These are phyloP conservation scores for Pyrocephalus nanus DNA, from an alignment of 2,797 vertebrate species.

Conservation along the genomic window DNA sequence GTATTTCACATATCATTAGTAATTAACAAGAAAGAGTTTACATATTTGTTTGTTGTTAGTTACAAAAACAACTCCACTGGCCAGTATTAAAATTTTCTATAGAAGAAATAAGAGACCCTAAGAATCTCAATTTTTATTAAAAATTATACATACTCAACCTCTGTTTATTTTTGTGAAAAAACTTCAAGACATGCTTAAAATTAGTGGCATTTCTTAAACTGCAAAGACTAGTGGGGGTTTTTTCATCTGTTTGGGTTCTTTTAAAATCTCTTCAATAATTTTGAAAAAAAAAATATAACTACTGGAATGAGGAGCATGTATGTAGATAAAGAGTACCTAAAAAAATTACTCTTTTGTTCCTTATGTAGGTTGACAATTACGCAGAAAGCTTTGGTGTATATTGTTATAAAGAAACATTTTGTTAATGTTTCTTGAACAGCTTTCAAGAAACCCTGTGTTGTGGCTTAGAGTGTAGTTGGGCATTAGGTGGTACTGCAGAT, in stretches of 20 bases:
- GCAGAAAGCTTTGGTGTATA: background rate
- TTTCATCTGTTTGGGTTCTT: fast-evolving
- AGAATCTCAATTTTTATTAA: background rate
- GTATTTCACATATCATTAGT: background rate
- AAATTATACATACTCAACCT: background rate
- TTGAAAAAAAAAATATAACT: background rate
- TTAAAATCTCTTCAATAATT: background rate
- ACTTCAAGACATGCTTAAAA: background rate
- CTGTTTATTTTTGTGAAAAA: background rate
- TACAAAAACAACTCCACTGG: background rate
- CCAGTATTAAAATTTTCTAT: background rate
- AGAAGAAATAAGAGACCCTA: background rate
- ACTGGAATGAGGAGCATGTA: background rate
- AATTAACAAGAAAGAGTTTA: background rate
- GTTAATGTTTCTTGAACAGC: background rate
- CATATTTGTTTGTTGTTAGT: background rate
- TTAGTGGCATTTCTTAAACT: background rate
- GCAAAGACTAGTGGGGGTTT: background rate
- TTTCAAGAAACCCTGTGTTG: background rate
- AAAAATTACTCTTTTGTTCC: background rate
- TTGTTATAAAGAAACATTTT: background rate
- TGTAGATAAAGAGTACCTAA: background rate
- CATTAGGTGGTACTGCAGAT: background rate
- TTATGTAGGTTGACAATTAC: background rate
- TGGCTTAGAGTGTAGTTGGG: background rate